Percentiles rank a stretch among this genome's conserved stretches.
Conservation (phyloP, 2,113 vertebrate genomes). For the Scatophagus argus region DNA sequence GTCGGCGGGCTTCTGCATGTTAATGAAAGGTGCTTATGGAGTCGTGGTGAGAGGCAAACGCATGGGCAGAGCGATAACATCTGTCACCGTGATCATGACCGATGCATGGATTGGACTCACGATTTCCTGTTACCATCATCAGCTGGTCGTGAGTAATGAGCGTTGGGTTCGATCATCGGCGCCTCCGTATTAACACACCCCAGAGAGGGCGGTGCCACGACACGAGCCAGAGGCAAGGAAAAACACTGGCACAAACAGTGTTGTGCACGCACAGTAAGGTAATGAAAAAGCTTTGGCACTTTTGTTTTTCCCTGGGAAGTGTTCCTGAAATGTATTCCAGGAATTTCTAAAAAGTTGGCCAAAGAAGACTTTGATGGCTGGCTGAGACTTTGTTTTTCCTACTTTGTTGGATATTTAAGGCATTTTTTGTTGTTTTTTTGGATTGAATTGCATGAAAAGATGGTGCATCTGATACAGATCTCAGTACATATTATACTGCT, state of each 20-base stretch:
- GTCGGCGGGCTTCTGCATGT: slow-evolving; percentile 14
- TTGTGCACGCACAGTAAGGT: not conserved
- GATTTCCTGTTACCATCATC: slow-evolving; percentile 41
- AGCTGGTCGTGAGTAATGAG: slow-evolving; percentile 48
- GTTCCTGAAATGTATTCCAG: not conserved
- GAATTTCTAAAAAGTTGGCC: not conserved
- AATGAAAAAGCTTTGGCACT: slow-evolving; percentile 11
- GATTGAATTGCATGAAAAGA: not conserved
- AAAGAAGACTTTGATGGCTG: not conserved
- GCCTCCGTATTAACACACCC: slow-evolving; percentile 39
- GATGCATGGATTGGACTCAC: slow-evolving; percentile 11
- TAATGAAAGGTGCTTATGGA: slow-evolving; percentile 57
- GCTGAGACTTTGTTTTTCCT: not conserved
- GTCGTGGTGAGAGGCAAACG: slow-evolving; percentile 24
- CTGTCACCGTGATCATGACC: slow-evolving; percentile 36
- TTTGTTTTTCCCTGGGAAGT: not conserved
- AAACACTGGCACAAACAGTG: not conserved
- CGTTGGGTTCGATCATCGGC: slow-evolving; percentile 10
- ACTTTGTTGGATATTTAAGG: not conserved
- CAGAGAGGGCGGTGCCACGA: slow-evolving; percentile 46
- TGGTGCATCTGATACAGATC: not conserved
- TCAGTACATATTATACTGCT: not conserved
- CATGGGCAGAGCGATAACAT: slow-evolving; percentile 14
- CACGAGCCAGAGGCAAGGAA: slow-evolving; percentile 26
- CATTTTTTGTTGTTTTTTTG: too few species aligned